phyloP scores from a whole-genome alignment of 2,888 invertebrate species.

The Pollenia griseotomentosa region DNA sequence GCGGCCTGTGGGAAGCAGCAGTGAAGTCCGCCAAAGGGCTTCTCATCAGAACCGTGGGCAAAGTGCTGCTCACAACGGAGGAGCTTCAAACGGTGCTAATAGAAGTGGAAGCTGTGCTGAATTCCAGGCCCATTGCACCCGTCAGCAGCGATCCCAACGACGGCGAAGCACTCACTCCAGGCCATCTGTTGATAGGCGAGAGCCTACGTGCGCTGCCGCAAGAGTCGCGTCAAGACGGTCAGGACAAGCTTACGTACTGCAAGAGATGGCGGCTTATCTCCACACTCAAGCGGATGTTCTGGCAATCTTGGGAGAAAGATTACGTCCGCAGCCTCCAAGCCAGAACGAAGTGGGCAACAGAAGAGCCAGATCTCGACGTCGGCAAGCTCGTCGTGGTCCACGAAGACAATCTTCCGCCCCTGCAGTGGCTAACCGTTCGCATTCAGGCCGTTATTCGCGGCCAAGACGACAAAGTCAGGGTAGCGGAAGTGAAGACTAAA shows the following conservation, averaged over 20 bases:
- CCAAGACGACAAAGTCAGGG: conserved; percentile 58
- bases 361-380: not conserved
- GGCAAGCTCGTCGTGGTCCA: conserved; percentile 52
- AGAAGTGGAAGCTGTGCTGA: no score
- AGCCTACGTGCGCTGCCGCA: not conserved
- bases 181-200: not conserved
- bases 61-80: no score
- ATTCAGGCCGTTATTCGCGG: conserved; percentile 48
- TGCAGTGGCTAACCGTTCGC: conserved; percentile 60
- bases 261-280: not conserved
- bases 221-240: not conserved
- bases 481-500: conserved; percentile 37
- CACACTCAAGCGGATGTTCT: no score
- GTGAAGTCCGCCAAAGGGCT: no score
- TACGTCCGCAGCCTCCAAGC: not conserved
- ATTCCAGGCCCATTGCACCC: no score
- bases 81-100: no score
- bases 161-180: not conserved
- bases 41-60: no score
- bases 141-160: not conserved
- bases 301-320: not conserved
- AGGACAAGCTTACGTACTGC: not conserved
- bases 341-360: not conserved
- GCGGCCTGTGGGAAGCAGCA: not conserved
- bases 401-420: conserved; percentile 53